Conservation (phyloP, 1,140 invertebrate genomes). For the Zaprionus lachaisei region DNA sequence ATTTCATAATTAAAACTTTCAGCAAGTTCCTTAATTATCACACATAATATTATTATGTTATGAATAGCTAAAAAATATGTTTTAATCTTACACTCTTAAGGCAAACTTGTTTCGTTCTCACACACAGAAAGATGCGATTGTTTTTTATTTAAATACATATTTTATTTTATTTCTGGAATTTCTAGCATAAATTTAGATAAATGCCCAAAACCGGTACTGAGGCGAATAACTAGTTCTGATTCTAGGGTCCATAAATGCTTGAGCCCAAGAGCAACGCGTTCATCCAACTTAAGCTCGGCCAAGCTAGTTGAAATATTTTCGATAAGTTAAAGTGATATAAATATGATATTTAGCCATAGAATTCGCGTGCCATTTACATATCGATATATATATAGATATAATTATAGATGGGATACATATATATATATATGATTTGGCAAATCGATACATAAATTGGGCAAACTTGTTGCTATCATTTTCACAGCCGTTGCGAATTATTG, state of each 20-base stretch:
- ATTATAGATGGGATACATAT: background rate
- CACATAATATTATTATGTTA: constrained; percentile 7
- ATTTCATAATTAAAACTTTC: background rate
- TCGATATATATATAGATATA: background rate
- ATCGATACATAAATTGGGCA: constrained; percentile 27
- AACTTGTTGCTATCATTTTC: constrained; percentile 36
- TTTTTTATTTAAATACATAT: constrained; percentile 45
- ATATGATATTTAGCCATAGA: constrained; percentile 5
- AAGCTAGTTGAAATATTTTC: background rate
- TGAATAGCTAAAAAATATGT: constrained; percentile 21
- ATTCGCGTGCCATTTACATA: constrained; percentile 9
- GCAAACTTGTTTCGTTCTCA: constrained; percentile 29
- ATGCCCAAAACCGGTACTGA: constrained; percentile 35
- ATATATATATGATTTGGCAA: background rate
- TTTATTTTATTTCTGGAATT: constrained; percentile 43
- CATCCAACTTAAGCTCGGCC: background rate
- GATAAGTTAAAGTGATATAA: background rate
- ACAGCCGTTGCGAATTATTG: constrained; percentile 28
- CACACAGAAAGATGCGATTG: constrained; percentile 12
- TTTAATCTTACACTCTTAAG: constrained; percentile 36
- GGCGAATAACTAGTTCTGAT: constrained; percentile 38
- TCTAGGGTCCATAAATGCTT: constrained; percentile 23
- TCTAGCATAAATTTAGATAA: constrained; percentile 47
- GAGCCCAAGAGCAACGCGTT: background rate
- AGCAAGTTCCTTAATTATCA: constrained; percentile 3